phyloP scores from a whole-genome alignment of 2,888 invertebrate species.

The Eristalis tenax region DNA sequence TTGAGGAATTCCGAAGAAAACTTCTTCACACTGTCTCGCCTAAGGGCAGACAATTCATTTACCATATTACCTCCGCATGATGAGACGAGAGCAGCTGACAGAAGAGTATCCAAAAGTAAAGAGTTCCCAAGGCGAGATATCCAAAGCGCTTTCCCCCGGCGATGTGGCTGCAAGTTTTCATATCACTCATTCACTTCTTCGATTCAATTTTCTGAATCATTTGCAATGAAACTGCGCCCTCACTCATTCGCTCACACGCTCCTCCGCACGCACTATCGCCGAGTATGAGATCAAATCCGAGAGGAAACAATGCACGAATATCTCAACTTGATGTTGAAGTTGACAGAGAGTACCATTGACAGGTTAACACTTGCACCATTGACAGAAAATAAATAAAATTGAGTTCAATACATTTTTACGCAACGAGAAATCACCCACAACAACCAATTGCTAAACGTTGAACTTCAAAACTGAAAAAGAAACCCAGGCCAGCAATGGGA shows the following conservation, averaged over 20 bases:
- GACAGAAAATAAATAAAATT: constrained; percentile 31
- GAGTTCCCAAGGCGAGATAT: constrained; percentile 17
- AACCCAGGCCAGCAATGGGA: constrained; percentile 41
- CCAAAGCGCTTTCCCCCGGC: constrained; percentile 32
- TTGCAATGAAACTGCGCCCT: constrained; percentile 7
- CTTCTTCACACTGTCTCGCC: background rate
- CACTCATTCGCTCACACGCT: too few relatives aligned
- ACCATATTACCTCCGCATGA: constrained; percentile 7
- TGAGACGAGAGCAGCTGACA: background rate
- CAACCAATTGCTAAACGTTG: constrained; percentile 68
- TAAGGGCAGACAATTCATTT: background rate
- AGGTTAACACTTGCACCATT: constrained; percentile 57
- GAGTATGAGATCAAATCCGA: background rate
- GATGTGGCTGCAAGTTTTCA: constrained; percentile 2
- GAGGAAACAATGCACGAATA: constrained; percentile 8
- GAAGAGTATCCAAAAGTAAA: background rate
- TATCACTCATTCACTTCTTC: constrained; percentile 6
- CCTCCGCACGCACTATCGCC: background rate
- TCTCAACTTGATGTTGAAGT: constrained; percentile 18
- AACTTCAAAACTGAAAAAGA: constrained; percentile 68
- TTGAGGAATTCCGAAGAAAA: background rate
- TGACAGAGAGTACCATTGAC: constrained; percentile 53
- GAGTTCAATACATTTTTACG: constrained; percentile 67
- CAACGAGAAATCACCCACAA: constrained; percentile 64
- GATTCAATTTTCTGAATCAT: constrained; percentile 3